Evolutionary conservation across 1,140 invertebrate genomes (phyloP), one percentile per base, ranked within the genome.

Genomic region (Lasioglossum baleicum): DNA sequence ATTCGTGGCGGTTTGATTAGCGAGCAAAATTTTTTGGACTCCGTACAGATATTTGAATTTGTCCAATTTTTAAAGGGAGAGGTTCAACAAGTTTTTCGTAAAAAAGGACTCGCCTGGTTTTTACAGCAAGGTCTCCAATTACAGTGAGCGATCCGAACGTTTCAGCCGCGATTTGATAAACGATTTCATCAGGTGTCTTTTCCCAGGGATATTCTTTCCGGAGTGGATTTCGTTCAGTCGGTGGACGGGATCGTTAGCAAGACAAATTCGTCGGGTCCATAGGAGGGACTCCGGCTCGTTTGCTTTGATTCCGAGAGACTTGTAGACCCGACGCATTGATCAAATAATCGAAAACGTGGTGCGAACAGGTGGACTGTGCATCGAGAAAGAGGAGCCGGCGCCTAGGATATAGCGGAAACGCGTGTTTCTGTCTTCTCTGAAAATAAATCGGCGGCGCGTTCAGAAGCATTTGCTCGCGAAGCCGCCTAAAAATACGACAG

Each of bases 371-470:
- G 56, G 56, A 58, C 56, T 15, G 51, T 53, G 51, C 15, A 53
- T 20, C 7, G 56, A 20, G 20, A 20, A n/a, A n/a, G 56, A 20
- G 20, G 20, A 20, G 15, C 51, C 15, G 51, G 51, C 51, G 51
- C 51, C 51, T 15, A 13, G 51, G 44, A 48, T 53, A 20, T 53
- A 53, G 17, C 56, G 56, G 56, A 58, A 58, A n/a, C 58, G 64
- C 7, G 35, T 40, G 7, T 75, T 53, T 44, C 42, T 53, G 22
- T 68, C 58, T 22, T 20, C 11, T 17, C 7, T 61, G 75, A 76
- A 69, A 70, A 70, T 76, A 76, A 76, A 61, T 61, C 26, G 63
- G 73, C 51, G 17, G 2, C n/a, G 20, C 51, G n/a, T 13, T 17
- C 11, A 10, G 74, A 31, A 13, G 63, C 20, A 7, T 20, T 51